A percentile compares a stretch with the other conserved stretches of the same genome.
phyloP scores from a whole-genome alignment of 2,113 vertebrate species.

The Centrocercus urophasianus region DNA sequence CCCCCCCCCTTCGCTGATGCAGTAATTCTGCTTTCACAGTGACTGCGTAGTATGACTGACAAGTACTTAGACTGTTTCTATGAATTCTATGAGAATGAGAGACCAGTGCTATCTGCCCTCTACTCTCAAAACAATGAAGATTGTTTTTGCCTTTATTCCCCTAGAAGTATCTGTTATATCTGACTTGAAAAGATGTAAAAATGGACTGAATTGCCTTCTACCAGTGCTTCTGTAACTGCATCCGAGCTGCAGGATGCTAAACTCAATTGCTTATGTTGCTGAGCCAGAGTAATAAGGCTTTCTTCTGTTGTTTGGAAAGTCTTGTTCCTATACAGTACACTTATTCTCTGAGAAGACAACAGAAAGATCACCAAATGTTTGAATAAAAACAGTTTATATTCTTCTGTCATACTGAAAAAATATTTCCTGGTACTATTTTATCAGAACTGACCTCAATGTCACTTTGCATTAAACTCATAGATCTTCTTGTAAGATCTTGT shows the following conservation, averaged over 20 bases:
- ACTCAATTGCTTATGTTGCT: neutral
- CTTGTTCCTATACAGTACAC: neutral
- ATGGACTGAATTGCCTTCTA: accelerated
- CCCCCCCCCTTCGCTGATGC: neutral
- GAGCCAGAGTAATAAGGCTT: neutral
- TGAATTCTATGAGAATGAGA: neutral
- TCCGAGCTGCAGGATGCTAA: neutral
- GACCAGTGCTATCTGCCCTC: too few relatives aligned
- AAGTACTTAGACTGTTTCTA: neutral
- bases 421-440: neutral
- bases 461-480: neutral
- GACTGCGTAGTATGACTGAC: neutral
- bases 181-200: neutral
- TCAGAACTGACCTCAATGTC: neutral
- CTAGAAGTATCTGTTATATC: neutral
- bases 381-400: neutral
- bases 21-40: neutral
- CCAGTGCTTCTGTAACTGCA: neutral
- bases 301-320: neutral
- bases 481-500: neutral
- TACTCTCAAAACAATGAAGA: too few relatives aligned
- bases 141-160: neutral
- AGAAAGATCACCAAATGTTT: neutral
- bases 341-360: neutral
- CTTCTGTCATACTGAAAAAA: neutral